phyloP scores from a whole-genome alignment of 2,888 invertebrate species.

The Gymnoscelis rufifasciata region DNA sequence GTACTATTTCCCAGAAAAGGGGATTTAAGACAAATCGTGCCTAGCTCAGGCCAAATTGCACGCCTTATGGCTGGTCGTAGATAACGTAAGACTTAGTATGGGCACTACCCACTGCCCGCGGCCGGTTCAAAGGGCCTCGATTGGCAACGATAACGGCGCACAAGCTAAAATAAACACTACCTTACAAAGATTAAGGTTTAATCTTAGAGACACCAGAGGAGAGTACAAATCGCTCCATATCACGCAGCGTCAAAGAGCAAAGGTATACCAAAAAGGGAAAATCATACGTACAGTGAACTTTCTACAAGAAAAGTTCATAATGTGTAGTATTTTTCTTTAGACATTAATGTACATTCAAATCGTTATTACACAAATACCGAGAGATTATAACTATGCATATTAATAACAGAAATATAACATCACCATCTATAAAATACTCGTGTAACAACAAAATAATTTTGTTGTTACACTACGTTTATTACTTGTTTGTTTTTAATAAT shows the following conservation, averaged over 20 bases:
- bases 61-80: slow-evolving; percentile 49
- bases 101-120: slow-evolving; percentile 45
- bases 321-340: neutral
- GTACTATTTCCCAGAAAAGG: slow-evolving; percentile 39
- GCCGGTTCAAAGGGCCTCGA: slow-evolving; percentile 62
- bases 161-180: slow-evolving; percentile 16
- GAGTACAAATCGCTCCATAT: slow-evolving; percentile 11
- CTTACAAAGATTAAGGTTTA: slow-evolving; percentile 1
- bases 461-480: too few species aligned
- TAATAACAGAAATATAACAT: too few species aligned
- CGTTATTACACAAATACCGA: too few species aligned
- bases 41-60: slow-evolving; percentile 51
- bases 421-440: too few species aligned
- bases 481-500: too few species aligned
- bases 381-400: too few species aligned
- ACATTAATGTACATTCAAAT: too few species aligned
- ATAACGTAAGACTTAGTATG: slow-evolving; percentile 7
- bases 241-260: slow-evolving; percentile 49
- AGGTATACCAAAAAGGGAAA: slow-evolving; percentile 66
- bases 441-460: too few species aligned
- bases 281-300: slow-evolving; percentile 40
- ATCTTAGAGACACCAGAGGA: slow-evolving; percentile 1
- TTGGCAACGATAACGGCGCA: slow-evolving; percentile 35
- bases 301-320: slow-evolving; percentile 18
- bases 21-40: slow-evolving; percentile 52